Conservation (phyloP, 2,888 invertebrate genomes). For the Allolobophora icterica region DNA sequence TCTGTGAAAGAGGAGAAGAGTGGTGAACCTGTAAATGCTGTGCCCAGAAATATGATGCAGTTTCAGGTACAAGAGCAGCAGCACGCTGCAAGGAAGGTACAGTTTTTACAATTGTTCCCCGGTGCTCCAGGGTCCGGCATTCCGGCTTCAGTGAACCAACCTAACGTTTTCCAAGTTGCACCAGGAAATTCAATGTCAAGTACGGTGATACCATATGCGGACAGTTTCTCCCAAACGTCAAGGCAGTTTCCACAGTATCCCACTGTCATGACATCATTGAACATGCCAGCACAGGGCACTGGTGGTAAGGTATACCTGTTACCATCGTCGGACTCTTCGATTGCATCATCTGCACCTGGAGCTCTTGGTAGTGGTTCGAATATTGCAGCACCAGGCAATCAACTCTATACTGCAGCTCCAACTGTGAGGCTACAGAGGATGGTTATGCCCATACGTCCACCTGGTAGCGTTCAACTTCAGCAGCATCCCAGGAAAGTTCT, state of each 20-base stretch:
- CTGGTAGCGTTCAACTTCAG: neutral
- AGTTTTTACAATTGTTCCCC: neutral
- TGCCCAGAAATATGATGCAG: neutral
- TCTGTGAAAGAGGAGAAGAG: neutral
- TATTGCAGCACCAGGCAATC: neutral
- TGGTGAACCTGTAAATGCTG: neutral
- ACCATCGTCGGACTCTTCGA: neutral
- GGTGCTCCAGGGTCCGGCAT: neutral
- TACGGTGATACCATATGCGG: neutral
- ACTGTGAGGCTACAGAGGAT: neutral
- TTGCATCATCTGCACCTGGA: neutral
- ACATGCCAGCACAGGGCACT: neutral
- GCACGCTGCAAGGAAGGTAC: neutral
- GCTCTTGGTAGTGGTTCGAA: neutral
- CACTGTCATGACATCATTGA: neutral
- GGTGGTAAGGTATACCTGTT: neutral
- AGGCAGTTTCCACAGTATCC: neutral
- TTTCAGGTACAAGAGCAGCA: neutral
- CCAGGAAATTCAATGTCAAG: neutral
- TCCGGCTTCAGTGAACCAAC: no score
- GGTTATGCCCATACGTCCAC: neutral
- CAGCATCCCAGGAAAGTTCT: neutral
- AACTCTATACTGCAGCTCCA: neutral
- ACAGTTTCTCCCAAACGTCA: neutral
- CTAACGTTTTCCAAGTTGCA: neutral